Percentiles rank a stretch among this genome's conserved stretches.
These are phyloP conservation scores for Camptogramma bilineatum DNA, from an alignment of 2,888 invertebrate species.

Conservation along the genomic window DNA sequence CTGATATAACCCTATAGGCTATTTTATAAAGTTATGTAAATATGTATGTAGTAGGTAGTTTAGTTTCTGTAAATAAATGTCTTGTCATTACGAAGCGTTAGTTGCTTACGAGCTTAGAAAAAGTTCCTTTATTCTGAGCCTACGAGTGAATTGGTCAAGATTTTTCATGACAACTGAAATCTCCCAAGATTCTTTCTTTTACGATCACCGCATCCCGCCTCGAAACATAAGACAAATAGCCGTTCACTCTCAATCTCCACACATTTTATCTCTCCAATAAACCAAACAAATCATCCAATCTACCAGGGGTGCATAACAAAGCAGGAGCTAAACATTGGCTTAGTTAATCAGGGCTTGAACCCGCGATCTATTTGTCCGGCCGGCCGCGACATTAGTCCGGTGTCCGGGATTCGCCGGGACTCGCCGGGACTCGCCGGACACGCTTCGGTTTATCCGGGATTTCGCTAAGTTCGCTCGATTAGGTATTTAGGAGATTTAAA, in stretches of 20 bases:
- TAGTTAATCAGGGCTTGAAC: constrained; percentile 79
- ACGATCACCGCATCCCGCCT: background rate
- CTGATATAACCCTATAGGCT: too few relatives aligned
- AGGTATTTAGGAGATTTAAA: constrained; percentile 49
- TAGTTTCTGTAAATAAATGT: too few relatives aligned
- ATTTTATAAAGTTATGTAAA: too few relatives aligned
- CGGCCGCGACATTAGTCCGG: constrained; percentile 78
- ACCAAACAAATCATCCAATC: constrained; percentile 44
- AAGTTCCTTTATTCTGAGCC: too few relatives aligned
- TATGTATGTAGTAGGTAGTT: too few relatives aligned
- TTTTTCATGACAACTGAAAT: background rate
- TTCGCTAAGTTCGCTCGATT: constrained; percentile 45
- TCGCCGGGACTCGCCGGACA: constrained; percentile 59
- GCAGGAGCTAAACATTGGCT: constrained; percentile 68
- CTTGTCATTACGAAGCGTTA: too few relatives aligned
- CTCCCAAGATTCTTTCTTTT: background rate
- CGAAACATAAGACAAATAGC: constrained; percentile 2
- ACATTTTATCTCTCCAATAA: constrained; percentile 24
- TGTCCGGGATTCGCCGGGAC: constrained; percentile 59
- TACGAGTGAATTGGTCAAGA: background rate
- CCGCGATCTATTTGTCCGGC: constrained; percentile 72
- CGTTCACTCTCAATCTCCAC: constrained; percentile 11
- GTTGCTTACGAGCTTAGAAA: too few relatives aligned
- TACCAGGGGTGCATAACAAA: constrained; percentile 77
- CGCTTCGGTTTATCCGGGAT: constrained; percentile 51